These are phyloP conservation scores for Sipha maydis DNA, from an alignment of 2,888 invertebrate species.

Conservation along the genomic window DNA sequence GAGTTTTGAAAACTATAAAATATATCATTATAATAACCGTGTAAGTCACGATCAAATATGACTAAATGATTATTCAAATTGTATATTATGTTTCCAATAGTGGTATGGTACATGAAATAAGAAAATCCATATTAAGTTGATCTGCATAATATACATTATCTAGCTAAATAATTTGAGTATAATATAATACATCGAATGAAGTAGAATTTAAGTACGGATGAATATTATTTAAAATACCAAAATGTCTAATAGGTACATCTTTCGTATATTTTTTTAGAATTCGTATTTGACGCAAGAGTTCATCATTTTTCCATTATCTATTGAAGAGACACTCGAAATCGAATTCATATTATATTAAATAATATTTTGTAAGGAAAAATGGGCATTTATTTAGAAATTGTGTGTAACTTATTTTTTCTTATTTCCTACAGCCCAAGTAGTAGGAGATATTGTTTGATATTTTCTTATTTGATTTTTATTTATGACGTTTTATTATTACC, in stretches of 20 bases:
- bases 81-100: not conserved
- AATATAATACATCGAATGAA: not conserved
- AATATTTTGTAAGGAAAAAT: slow-evolving; percentile 28
- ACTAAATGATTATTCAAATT: not conserved
- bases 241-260: slow-evolving; percentile 32
- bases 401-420: slow-evolving; percentile 25
- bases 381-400: slow-evolving; percentile 31
- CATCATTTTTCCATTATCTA: slow-evolving; percentile 53
- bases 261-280: slow-evolving; percentile 35
- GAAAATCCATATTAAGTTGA: not conserved
- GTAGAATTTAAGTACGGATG: not conserved
- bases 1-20: not conserved
- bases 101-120: not conserved
- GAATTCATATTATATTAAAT: slow-evolving; percentile 49
- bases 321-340: slow-evolving; percentile 41
- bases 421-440: not conserved
- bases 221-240: slow-evolving; percentile 31
- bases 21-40: not conserved
- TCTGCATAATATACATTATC: not conserved
- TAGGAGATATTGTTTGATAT: slow-evolving; percentile 36
- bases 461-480: slow-evolving; percentile 49
- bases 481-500: slow-evolving; percentile 52
- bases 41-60: not conserved
- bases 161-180: not conserved
- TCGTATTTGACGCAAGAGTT: slow-evolving; percentile 21